Evolutionary conservation across 2,113 vertebrate genomes (phyloP).

Genomic region (Varanus salvator): DNA sequence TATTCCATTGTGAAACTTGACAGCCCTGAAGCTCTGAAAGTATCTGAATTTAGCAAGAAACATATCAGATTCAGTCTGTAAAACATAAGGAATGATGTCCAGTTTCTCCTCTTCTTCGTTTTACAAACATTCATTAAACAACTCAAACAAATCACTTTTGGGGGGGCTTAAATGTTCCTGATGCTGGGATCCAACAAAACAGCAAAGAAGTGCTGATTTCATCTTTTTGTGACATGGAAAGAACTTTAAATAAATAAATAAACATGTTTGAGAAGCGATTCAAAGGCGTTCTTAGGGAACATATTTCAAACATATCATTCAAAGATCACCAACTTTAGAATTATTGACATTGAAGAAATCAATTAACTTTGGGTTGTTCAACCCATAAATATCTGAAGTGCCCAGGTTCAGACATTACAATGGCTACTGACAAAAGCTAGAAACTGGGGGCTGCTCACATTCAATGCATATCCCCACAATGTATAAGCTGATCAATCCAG

Average conservation of each 20-base stretch:
- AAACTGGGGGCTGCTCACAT: no score
- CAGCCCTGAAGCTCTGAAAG: not conserved
- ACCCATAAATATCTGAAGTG: no score
- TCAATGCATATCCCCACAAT: no score
- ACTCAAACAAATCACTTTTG: slow-evolving; percentile 29
- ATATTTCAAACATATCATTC: not conserved
- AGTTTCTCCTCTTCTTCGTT: slow-evolving; percentile 22
- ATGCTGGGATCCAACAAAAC: not conserved
- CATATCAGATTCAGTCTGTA: not conserved
- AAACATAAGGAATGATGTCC: slow-evolving; percentile 14
- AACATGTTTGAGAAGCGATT: not conserved
- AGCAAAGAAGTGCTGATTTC: not conserved
- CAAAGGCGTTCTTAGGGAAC: not conserved
- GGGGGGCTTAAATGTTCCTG: not conserved
- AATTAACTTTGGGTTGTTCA: no score
- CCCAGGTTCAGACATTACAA: no score
- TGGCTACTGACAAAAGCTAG: no score
- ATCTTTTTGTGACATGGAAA: slow-evolving; percentile 16
- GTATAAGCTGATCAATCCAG: no score
- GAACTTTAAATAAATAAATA: no score
- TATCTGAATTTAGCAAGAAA: not conserved
- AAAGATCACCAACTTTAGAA: not conserved
- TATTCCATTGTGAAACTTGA: not conserved
- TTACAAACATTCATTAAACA: no score
- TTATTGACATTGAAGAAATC: not conserved